A percentile compares a stretch with the other conserved stretches of the same genome.
Evolutionary conservation across 1,140 invertebrate genomes (phyloP).

Genomic region (Neoseiulus cucumeris): DNA sequence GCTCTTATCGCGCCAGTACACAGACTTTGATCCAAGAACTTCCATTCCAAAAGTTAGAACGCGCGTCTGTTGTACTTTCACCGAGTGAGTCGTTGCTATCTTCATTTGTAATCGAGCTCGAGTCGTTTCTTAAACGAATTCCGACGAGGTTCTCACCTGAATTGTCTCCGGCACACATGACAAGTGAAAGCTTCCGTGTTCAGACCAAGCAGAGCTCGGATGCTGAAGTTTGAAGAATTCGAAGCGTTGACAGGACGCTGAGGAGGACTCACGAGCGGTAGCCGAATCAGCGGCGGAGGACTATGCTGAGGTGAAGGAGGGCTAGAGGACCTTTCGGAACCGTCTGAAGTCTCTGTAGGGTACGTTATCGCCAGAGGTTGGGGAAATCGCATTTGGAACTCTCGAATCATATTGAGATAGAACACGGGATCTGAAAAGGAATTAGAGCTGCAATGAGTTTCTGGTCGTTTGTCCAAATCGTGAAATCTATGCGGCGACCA

Average conservation of each 20-base stretch:
- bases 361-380: neutral
- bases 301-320: neutral
- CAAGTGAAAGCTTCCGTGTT: slow-evolving; percentile 10
- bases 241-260: neutral
- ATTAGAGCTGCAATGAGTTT: neutral
- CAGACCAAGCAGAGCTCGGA: neutral
- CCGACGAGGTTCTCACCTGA: neutral
- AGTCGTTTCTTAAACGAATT: neutral
- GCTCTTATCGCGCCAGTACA: too few relatives aligned
- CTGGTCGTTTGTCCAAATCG: too few relatives aligned
- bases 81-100: too few relatives aligned
- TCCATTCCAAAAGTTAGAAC: too few relatives aligned
- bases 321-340: neutral
- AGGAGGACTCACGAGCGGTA: neutral
- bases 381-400: neutral
- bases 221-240: neutral
- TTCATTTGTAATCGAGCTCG: too few relatives aligned
- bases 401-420: neutral
- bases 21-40: too few relatives aligned
- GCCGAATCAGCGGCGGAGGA: neutral
- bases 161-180: neutral
- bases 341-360: neutral
- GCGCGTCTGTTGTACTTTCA: too few relatives aligned
- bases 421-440: neutral
- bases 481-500: too few relatives aligned